Conservation (phyloP, 1,140 invertebrate genomes). For the Epicauta chinensis region DNA sequence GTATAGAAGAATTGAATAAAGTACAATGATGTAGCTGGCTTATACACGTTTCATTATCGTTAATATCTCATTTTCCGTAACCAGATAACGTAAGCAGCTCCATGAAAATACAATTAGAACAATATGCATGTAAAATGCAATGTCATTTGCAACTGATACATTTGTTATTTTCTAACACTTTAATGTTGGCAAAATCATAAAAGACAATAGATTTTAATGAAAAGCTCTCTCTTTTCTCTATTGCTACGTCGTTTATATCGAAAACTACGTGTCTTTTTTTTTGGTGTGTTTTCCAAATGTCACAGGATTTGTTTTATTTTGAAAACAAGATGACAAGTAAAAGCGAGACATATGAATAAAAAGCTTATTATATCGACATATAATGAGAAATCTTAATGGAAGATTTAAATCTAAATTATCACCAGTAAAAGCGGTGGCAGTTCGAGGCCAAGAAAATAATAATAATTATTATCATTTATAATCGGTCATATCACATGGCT, state of each 20-base stretch:
- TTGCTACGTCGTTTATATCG: too few species aligned
- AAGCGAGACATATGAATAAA: constrained; percentile 12
- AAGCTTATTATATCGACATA: constrained; percentile 15
- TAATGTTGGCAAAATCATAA: constrained; percentile 11
- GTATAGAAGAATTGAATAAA: too few species aligned
- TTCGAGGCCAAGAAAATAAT: constrained; percentile 18
- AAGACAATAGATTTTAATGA: background rate
- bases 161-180: constrained; percentile 15
- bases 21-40: too few species aligned
- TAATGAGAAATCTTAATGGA: constrained; percentile 18
- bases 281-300: too few species aligned
- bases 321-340: constrained; percentile 8
- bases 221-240: too few species aligned
- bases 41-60: constrained; percentile 4
- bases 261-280: too few species aligned
- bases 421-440: constrained; percentile 9
- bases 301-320: too few species aligned
- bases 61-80: constrained; percentile 14
- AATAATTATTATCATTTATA: constrained; percentile 15
- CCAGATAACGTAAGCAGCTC: constrained; percentile 15
- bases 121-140: constrained; percentile 16
- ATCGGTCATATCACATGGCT: constrained; percentile 16
- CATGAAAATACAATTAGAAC: constrained; percentile 14
- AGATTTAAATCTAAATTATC: constrained; percentile 18
- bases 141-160: constrained; percentile 11